A percentile compares a stretch with the other conserved stretches of the same genome.
These are phyloP conservation scores for Teleogryllus oceanicus DNA, from an alignment of 2,888 invertebrate species.

Conservation along the genomic window DNA sequence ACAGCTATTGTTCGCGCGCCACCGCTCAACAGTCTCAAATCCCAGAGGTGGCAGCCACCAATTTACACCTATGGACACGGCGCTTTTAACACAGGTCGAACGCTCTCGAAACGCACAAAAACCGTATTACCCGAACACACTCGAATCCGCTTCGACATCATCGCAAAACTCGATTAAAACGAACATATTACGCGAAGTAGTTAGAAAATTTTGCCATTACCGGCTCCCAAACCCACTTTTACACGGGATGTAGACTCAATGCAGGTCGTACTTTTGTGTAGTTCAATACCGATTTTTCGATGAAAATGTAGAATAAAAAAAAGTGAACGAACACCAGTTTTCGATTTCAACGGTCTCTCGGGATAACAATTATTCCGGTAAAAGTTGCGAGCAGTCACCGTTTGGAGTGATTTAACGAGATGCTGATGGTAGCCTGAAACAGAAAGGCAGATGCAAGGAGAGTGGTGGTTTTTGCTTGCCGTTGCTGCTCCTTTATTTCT, in stretches of 20 bases:
- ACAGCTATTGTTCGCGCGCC: no score
- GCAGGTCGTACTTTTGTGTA: background rate
- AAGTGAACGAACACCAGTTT: background rate
- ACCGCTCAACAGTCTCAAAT: no score
- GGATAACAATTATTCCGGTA: background rate
- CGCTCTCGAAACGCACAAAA: background rate
- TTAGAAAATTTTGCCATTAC: conserved; percentile 18
- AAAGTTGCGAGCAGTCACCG: no score
- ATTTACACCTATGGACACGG: no score
- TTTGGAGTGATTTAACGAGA: no score
- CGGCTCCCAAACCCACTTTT: background rate
- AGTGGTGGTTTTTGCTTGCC: no score
- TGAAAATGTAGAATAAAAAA: background rate
- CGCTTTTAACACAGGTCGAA: no score
- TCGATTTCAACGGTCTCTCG: background rate
- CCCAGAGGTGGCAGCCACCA: no score
- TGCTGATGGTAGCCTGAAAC: no score
- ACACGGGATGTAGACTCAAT: background rate
- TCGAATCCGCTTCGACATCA: background rate
- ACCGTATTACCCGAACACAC: background rate
- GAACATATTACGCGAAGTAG: background rate
- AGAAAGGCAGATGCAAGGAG: no score
- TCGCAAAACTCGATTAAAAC: conserved; percentile 2
- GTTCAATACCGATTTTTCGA: background rate
- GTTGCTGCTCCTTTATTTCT: no score